Conservation (phyloP, 2,888 invertebrate species). For the Vannuccia rotundouncinata region DNA sequence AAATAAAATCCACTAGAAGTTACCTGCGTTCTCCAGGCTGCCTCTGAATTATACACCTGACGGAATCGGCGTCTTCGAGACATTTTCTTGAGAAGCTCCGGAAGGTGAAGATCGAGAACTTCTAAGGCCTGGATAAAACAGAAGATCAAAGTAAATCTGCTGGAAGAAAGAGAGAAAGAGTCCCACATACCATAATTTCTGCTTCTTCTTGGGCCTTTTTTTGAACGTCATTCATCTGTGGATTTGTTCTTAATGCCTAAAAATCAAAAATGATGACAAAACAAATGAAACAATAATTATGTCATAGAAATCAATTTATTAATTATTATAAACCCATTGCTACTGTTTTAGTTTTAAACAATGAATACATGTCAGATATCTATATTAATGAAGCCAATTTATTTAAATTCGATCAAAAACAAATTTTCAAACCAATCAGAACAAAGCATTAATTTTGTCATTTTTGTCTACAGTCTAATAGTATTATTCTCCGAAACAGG, state of each 20-base stretch:
- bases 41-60: conserved; percentile 48
- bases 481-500: no score
- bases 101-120: conserved; percentile 46
- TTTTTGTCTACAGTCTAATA: no score
- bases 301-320: background rate
- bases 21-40: conserved; percentile 53
- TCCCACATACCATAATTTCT: conserved; percentile 47
- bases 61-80: conserved; percentile 45
- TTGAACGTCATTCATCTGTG: conserved; percentile 48
- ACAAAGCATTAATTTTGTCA: no score
- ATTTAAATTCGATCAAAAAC: no score
- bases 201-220: conserved; percentile 49
- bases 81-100: conserved; percentile 46
- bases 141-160: background rate
- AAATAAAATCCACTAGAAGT: no score
- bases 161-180: no score
- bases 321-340: no score
- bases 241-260: conserved; percentile 48
- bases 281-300: background rate
- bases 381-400: no score
- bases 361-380: no score
- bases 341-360: no score
- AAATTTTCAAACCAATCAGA: no score
- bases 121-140: conserved; percentile 46
- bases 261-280: no score